Percentiles rank a stretch among this genome's conserved stretches.
Conservation (phyloP, 2,888 invertebrate genomes). For the Dicyrtomina minuta region DNA sequence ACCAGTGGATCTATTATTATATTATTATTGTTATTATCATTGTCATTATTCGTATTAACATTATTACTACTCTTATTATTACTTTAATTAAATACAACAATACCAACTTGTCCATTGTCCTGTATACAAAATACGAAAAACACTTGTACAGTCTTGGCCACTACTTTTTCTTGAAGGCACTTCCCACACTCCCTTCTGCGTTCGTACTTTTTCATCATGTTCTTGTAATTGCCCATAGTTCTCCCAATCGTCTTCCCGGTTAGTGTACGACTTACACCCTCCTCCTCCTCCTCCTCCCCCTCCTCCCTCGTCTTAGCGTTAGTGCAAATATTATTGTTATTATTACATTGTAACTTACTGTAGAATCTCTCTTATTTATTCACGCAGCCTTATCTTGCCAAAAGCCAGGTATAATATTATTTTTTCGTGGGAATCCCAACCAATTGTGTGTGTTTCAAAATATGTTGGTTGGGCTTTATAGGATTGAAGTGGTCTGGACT, state of each 20-base stretch:
- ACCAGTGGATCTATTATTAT: slow-evolving; percentile 1
- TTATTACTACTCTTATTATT: slow-evolving; percentile 3
- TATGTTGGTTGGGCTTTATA: slow-evolving; percentile 3
- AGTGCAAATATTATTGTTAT: neutral
- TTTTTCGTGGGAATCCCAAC: neutral
- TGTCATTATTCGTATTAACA: slow-evolving; percentile 3
- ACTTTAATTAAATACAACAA: neutral
- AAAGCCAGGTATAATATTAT: neutral
- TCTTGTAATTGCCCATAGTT: slow-evolving; percentile 10
- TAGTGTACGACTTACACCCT: slow-evolving; percentile 16
- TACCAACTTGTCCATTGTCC: slow-evolving; percentile 10
- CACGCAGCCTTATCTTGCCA: neutral
- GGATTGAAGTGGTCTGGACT: slow-evolving; percentile 6
- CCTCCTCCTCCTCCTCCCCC: neutral
- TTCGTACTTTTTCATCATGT: slow-evolving; percentile 19
- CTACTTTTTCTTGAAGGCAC: slow-evolving; percentile 11
- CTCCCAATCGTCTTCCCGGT: slow-evolving; percentile 29
- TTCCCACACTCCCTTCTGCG: slow-evolving; percentile 13
- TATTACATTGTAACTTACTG: neutral
- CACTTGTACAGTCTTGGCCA: slow-evolving; percentile 7
- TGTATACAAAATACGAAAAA: slow-evolving; percentile 7
- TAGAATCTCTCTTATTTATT: too few relatives aligned
- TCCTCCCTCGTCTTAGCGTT: neutral
- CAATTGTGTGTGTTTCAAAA: neutral
- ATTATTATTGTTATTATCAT: neutral